These are phyloP conservation scores for Orthosia gracilis DNA, from an alignment of 2,888 invertebrate species.

Conservation along the genomic window DNA sequence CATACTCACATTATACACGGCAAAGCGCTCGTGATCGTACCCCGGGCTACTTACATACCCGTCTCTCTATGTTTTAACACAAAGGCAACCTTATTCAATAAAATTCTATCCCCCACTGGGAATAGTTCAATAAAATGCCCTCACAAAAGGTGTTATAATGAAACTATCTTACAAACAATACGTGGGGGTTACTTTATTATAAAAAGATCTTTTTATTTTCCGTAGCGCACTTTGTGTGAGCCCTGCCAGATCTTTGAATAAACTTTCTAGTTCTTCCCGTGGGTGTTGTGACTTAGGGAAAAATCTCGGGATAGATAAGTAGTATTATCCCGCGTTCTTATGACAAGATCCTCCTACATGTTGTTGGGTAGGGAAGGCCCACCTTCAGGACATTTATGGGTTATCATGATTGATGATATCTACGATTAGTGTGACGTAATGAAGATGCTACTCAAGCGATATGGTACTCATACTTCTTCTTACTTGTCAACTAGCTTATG, in stretches of 20 bases:
- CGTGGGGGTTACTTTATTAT: constrained; percentile 60
- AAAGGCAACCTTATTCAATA: constrained; percentile 68
- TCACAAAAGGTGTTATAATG: constrained; percentile 68
- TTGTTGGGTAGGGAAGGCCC: neutral
- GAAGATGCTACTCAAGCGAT: constrained; percentile 38
- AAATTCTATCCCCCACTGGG: constrained; percentile 62
- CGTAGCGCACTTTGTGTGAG: constrained; percentile 22
- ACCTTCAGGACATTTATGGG: constrained; percentile 11
- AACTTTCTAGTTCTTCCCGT: constrained; percentile 36
- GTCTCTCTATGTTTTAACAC: constrained; percentile 53
- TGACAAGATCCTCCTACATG: constrained; percentile 13
- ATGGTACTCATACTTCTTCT: constrained; percentile 31
- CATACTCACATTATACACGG: constrained; percentile 45
- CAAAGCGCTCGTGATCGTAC: constrained; percentile 45
- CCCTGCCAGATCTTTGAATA: constrained; percentile 22
- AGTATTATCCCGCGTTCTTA: constrained; percentile 32
- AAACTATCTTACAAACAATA: constrained; percentile 68
- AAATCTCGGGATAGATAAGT: constrained; percentile 40
- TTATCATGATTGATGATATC: constrained; percentile 40
- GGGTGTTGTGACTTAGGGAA: constrained; percentile 35
- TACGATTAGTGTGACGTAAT: constrained; percentile 35
- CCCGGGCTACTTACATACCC: constrained; percentile 48
- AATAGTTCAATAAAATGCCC: constrained; percentile 66
- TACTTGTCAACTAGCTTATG: constrained; percentile 48
- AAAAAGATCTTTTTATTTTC: constrained; percentile 56